Conservation (phyloP, 1,140 invertebrate genomes). For the Drosophila bipectinata region DNA sequence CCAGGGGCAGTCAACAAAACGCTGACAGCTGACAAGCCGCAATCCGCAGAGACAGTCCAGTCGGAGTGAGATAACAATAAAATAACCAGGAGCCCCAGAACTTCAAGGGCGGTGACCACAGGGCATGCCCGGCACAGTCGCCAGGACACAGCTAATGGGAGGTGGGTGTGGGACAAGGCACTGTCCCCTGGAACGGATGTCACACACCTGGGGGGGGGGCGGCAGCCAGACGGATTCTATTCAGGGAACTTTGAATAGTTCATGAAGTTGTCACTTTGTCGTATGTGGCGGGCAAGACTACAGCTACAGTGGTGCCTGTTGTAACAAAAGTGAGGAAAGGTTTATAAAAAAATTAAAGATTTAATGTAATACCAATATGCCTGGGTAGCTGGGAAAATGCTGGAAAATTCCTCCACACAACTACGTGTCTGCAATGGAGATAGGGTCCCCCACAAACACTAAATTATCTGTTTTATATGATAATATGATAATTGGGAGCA, state of each 20-base stretch:
- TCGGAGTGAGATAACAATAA: constrained; percentile 17
- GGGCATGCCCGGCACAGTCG: constrained; percentile 42
- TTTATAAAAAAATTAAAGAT: not conserved
- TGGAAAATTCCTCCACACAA: not conserved
- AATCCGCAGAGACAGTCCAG: constrained; percentile 29
- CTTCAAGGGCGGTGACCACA: constrained; percentile 59
- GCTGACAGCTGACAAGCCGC: constrained; percentile 74
- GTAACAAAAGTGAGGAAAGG: not conserved
- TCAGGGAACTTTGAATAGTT: constrained; percentile 67
- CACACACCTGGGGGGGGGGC: constrained; percentile 19
- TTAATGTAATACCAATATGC: constrained; percentile 2
- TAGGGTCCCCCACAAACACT: constrained; percentile 1
- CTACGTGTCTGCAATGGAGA: constrained; percentile 38
- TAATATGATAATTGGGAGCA: constrained; percentile 45
- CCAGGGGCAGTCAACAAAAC: constrained; percentile 63
- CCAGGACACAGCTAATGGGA: constrained; percentile 1
- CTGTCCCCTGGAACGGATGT: not conserved
- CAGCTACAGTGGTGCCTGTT: constrained; percentile 35
- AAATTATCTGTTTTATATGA: constrained; percentile 35
- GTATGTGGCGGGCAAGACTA: not conserved
- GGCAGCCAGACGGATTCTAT: constrained; percentile 5
- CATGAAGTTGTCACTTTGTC: constrained; percentile 78
- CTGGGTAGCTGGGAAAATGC: constrained; percentile 2
- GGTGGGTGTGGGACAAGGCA: not conserved
- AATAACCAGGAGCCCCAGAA: constrained; percentile 30